These are phyloP conservation scores for Belgica antarctica DNA, from an alignment of 2,888 invertebrate species.

Conservation along the genomic window DNA sequence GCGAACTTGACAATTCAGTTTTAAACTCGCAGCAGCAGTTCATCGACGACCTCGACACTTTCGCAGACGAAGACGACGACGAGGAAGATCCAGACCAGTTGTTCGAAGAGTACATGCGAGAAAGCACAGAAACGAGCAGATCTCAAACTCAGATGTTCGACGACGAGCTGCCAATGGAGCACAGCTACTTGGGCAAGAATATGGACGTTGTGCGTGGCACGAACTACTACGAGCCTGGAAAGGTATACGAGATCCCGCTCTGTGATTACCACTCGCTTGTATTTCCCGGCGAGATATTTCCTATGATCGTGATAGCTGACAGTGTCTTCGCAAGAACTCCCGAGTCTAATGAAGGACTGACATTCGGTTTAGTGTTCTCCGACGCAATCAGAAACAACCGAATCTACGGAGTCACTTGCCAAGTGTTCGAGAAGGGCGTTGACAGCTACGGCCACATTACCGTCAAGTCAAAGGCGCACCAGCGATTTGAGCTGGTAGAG, in stretches of 20 bases:
- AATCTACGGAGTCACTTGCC: slow-evolving; percentile 54
- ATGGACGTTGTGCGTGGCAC: slow-evolving; percentile 64
- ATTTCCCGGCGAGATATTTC: slow-evolving; percentile 78
- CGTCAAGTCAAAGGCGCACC: slow-evolving; percentile 72
- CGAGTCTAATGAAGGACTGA: slow-evolving; percentile 47
- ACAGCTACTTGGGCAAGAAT: slow-evolving; percentile 50
- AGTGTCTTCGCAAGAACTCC: slow-evolving; percentile 49
- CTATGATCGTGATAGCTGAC: slow-evolving; percentile 61
- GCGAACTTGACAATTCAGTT: slow-evolving; percentile 23
- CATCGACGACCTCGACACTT: neutral
- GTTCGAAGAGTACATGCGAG: slow-evolving; percentile 59
- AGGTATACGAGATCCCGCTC: slow-evolving; percentile 59
- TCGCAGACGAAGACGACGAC: neutral
- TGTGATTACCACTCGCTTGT: slow-evolving; percentile 63
- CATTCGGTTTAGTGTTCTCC: slow-evolving; percentile 54
- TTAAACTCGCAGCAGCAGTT: neutral
- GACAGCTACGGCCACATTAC: slow-evolving; percentile 55
- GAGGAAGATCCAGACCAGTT: slow-evolving; percentile 3
- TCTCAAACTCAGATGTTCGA: slow-evolving; percentile 9
- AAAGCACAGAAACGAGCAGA: slow-evolving; percentile 49
- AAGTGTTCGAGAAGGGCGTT: slow-evolving; percentile 53
- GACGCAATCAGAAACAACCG: slow-evolving; percentile 47
- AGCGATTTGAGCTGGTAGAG: slow-evolving; percentile 65
- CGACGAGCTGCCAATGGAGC: slow-evolving; percentile 26
- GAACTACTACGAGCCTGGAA: slow-evolving; percentile 62